phyloP scores from a whole-genome alignment of 1,140 invertebrate genomes.

The Drosophila varians region DNA sequence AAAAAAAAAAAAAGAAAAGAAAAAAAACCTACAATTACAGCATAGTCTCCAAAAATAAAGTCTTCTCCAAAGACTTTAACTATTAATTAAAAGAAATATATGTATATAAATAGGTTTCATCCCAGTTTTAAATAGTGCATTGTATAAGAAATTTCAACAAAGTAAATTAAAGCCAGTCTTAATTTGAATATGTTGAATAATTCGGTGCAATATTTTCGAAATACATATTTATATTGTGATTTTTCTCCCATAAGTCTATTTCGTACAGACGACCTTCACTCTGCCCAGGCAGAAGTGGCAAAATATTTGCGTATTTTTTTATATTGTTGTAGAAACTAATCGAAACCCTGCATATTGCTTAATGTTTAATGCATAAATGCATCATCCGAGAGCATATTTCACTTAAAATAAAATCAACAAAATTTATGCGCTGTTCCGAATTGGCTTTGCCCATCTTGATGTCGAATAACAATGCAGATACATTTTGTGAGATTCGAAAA shows the following conservation, averaged over 20 bases:
- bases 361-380: conserved; percentile 57
- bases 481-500: conserved; percentile 1
- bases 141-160: not conserved
- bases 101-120: too few species aligned
- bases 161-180: not conserved
- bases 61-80: too few species aligned
- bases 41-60: too few species aligned
- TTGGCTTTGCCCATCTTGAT: conserved; percentile 67
- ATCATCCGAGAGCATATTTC: conserved; percentile 57
- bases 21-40: too few species aligned
- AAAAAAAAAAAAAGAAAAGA: not conserved
- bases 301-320: conserved; percentile 4
- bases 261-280: conserved; percentile 12
- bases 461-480: conserved; percentile 7
- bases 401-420: conserved; percentile 62
- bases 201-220: not conserved
- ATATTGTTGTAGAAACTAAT: conserved; percentile 27
- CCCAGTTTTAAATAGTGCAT: too few species aligned
- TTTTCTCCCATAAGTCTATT: conserved; percentile 1
- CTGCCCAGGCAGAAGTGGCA: conserved; percentile 7
- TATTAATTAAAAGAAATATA: too few species aligned
- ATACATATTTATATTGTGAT: not conserved
- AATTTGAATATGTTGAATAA: not conserved
- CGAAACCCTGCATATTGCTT: conserved; percentile 25
- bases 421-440: conserved; percentile 45